These are phyloP conservation scores for Cossypha polioptera DNA, from an alignment of 2,797 vertebrate species.

Conservation along the genomic window DNA sequence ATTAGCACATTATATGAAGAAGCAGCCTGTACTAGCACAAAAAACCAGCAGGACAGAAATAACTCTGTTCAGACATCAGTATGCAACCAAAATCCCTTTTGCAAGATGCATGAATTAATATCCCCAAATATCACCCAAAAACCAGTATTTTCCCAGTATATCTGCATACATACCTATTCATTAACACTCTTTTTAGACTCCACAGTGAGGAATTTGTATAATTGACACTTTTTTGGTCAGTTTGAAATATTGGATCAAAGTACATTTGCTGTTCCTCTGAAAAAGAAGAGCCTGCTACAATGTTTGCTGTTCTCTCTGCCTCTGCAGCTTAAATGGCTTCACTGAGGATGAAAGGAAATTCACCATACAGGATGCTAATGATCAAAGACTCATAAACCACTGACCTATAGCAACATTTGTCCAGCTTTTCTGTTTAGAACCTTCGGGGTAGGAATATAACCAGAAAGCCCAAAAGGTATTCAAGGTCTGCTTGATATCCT, in stretches of 20 bases:
- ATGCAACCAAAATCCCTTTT: slow-evolving; percentile 21
- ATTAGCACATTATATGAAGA: background rate
- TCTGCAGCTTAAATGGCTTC: background rate
- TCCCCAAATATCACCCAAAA: background rate
- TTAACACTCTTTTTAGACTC: background rate
- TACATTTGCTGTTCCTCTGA: background rate
- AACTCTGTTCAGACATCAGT: slow-evolving; percentile 46
- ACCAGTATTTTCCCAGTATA: background rate
- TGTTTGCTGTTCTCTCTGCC: background rate
- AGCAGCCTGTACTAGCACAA: slow-evolving; percentile 35
- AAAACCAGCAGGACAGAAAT: slow-evolving; percentile 52
- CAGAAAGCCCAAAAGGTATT: background rate
- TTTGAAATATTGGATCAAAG: background rate
- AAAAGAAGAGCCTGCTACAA: background rate
- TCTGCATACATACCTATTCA: background rate
- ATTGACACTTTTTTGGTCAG: background rate
- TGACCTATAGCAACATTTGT: background rate
- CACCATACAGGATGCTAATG: background rate
- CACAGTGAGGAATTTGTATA: background rate
- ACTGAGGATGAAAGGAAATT: background rate
- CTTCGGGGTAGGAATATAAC: background rate
- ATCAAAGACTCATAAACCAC: background rate
- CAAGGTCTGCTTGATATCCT: background rate
- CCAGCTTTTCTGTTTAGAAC: background rate
- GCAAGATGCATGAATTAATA: background rate